A percentile compares a stretch with the other conserved stretches of the same genome.
Conservation (phyloP, 2,797 vertebrate genomes). For the Sebastes paucispinis region DNA sequence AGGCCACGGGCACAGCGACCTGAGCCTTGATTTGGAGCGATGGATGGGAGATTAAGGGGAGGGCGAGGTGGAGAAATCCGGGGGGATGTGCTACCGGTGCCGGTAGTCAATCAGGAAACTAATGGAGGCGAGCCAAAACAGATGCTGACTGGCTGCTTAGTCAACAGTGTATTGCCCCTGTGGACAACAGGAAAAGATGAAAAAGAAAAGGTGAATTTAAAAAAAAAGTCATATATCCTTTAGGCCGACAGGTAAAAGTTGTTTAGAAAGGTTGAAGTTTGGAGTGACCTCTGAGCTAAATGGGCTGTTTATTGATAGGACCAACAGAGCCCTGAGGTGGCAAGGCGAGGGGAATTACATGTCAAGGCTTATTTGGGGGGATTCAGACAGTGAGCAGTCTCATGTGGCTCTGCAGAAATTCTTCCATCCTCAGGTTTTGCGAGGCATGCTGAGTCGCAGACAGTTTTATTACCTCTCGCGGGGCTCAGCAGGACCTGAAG, state of each 20-base stretch:
- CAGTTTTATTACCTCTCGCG: constrained; percentile 46
- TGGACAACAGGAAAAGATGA: background rate
- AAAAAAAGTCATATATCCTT: constrained; percentile 17
- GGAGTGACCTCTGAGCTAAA: constrained; percentile 50
- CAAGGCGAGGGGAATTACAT: constrained; percentile 70
- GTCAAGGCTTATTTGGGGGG: constrained; percentile 67
- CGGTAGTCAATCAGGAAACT: constrained; percentile 55
- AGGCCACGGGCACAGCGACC: constrained; percentile 46
- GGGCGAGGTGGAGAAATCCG: constrained; percentile 12
- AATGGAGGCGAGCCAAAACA: constrained; percentile 60
- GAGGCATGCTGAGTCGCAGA: constrained; percentile 26
- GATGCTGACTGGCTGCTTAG: constrained; percentile 56
- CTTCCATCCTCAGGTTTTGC: constrained; percentile 31
- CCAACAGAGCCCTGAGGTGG: constrained; percentile 52
- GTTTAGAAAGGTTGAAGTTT: constrained; percentile 17
- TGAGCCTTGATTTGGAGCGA: constrained; percentile 64
- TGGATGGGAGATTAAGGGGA: constrained; percentile 54
- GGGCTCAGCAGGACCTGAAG: constrained; percentile 33
- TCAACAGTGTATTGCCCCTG: constrained; percentile 18
- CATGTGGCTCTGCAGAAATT: constrained; percentile 47
- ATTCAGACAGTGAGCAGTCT: constrained; percentile 43
- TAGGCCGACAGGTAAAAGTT: constrained; percentile 21
- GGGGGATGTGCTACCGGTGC: constrained; percentile 7
- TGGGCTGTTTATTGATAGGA: constrained; percentile 54
- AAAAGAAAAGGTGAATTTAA: background rate